Evolutionary conservation across 2,797 vertebrate species (phyloP).

Genomic region (Bryconaethiops microstoma): DNA sequence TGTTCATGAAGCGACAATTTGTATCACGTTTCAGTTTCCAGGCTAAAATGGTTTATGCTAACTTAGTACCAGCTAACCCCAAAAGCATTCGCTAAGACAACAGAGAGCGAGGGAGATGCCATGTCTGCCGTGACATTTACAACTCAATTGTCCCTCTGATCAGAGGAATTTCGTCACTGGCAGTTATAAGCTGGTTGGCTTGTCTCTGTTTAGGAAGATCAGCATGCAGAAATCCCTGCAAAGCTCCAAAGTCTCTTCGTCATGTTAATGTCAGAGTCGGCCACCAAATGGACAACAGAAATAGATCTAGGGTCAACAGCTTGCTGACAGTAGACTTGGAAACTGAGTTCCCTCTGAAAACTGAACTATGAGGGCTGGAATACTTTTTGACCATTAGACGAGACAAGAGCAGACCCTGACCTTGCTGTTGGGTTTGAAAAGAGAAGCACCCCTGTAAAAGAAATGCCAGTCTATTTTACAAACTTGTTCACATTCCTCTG

Average conservation of each 20-base stretch:
- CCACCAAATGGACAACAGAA: conserved; percentile 38
- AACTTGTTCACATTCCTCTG: conserved; percentile 22
- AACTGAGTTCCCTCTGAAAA: not conserved
- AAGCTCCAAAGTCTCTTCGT: conserved; percentile 31
- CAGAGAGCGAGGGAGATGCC: conserved; percentile 10
- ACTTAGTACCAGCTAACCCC: not conserved
- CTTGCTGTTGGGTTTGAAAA: not conserved
- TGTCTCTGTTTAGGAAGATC: conserved; percentile 26
- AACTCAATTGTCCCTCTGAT: conserved; percentile 23
- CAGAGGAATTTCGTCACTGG: conserved; percentile 7
- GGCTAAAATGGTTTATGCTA: not conserved
- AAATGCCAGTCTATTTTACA: not conserved
- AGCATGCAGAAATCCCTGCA: conserved; percentile 34
- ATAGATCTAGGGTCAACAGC: conserved; percentile 32
- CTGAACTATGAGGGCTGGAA: not conserved
- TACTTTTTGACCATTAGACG: not conserved
- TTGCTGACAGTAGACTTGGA: conserved; percentile 27
- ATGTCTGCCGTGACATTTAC: conserved; percentile 25
- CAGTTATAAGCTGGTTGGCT: conserved; percentile 12
- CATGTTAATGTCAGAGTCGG: conserved; percentile 22
- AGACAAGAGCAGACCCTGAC: not conserved
- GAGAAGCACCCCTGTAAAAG: not conserved
- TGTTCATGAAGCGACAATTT: too few relatives aligned
- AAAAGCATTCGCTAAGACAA: conserved; percentile 23
- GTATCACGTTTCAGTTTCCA: not conserved